A percentile compares a stretch with the other conserved stretches of the same genome.
These are phyloP conservation scores for Gopherus flavomarginatus DNA, from an alignment of 2,113 vertebrate genomes.

Conservation along the genomic window DNA sequence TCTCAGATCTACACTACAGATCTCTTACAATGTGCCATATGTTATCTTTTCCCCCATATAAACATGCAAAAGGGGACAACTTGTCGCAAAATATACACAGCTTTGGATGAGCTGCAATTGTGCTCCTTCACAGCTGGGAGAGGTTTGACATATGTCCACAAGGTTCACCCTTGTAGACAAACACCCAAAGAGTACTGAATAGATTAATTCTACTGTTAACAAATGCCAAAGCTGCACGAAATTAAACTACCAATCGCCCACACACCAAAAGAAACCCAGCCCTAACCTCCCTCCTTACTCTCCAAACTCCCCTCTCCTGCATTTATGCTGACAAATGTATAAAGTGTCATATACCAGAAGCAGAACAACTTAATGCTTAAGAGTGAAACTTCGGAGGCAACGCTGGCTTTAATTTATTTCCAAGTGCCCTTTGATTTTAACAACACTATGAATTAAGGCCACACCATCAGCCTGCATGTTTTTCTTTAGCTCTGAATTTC, in stretches of 20 bases:
- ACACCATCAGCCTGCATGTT: background rate
- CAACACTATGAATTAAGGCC: slow-evolving; percentile 18
- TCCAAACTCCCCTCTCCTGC: background rate
- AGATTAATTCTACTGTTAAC: background rate
- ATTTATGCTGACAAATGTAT: slow-evolving; percentile 48
- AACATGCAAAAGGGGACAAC: background rate
- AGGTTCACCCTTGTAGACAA: slow-evolving; percentile 17
- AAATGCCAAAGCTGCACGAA: slow-evolving; percentile 25
- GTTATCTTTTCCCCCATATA: background rate
- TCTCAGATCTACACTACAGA: background rate
- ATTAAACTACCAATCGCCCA: slow-evolving; percentile 37
- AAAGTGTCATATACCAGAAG: slow-evolving; percentile 42
- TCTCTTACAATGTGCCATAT: background rate
- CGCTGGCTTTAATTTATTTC: slow-evolving; percentile 16
- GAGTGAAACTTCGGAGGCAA: slow-evolving; percentile 39
- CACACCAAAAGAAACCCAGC: background rate
- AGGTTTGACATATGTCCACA: background rate
- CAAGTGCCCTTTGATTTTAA: background rate
- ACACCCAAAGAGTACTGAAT: background rate
- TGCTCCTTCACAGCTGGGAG: background rate
- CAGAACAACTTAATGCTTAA: background rate
- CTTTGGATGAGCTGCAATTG: background rate
- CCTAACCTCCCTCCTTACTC: background rate
- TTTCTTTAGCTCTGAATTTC: background rate
- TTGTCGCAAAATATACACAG: background rate